Percentiles rank a stretch among this genome's conserved stretches.
Conservation (phyloP, 2,888 invertebrate species). For the Yponomeuta evonymella region DNA sequence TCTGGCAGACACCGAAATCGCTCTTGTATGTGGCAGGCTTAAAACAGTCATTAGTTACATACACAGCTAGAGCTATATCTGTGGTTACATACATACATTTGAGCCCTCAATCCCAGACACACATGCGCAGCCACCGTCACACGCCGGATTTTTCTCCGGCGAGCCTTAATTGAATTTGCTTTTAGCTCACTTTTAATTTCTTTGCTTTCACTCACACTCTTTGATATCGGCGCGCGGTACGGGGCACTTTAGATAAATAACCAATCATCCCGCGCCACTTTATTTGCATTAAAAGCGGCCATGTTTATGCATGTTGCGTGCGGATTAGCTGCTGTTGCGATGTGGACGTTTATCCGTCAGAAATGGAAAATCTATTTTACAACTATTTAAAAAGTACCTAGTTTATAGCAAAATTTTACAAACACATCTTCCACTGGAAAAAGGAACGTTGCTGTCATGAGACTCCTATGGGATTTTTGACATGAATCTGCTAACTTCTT, state of each 20-base stretch:
- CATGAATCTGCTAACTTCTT: no score
- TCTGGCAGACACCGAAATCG: no score
- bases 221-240: slow-evolving; percentile 53
- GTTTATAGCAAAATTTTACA: no score
- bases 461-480: no score
- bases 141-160: slow-evolving; percentile 43
- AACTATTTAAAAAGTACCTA: no score
- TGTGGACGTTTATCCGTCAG: neutral
- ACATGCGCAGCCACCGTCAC: neutral
- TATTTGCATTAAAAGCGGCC: slow-evolving; percentile 22
- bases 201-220: slow-evolving; percentile 57
- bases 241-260: slow-evolving; percentile 63
- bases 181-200: slow-evolving; percentile 65
- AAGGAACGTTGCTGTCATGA: no score
- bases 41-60: no score
- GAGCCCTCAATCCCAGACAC: neutral
- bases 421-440: no score
- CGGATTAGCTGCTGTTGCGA: neutral
- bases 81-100: neutral
- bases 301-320: neutral
- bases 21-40: no score
- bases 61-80: no score
- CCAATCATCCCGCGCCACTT: slow-evolving; percentile 63
- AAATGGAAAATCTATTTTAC: neutral
- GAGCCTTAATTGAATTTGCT: slow-evolving; percentile 65